Evolutionary conservation across 2,113 vertebrate genomes (phyloP).

Genomic region (Odocoileus virginianus): DNA sequence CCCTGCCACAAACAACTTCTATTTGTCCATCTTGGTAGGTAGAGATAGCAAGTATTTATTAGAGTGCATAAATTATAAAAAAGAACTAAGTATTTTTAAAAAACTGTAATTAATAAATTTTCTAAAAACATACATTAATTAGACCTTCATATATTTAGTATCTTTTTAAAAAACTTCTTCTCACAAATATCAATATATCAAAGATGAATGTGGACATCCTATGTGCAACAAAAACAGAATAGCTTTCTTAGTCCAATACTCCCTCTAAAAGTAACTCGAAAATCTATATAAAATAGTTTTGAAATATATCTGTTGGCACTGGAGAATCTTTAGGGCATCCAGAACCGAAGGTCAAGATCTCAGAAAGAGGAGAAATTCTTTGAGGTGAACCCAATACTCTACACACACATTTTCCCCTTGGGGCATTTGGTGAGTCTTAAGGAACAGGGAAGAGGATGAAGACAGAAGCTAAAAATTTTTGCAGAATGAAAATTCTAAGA

Average conservation of each 20-base stretch:
- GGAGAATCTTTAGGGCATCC: not conserved
- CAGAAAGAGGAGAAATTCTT: not conserved
- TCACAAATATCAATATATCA: not conserved
- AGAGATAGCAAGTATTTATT: not conserved
- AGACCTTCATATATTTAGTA: not conserved
- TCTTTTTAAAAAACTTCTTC: not conserved
- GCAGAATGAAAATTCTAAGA: not conserved
- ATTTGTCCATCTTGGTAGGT: not conserved
- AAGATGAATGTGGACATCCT: not conserved
- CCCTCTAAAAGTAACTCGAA: not conserved
- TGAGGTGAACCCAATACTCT: not conserved
- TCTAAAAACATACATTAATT: not conserved
- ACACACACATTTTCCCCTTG: not conserved
- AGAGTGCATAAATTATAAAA: not conserved
- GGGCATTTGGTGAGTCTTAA: not conserved
- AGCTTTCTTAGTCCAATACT: not conserved
- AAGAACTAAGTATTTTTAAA: not conserved
- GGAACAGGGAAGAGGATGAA: not conserved
- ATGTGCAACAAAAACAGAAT: not conserved
- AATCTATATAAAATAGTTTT: not conserved
- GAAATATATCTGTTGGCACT: not conserved
- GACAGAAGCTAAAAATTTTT: not conserved
- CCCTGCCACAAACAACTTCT: not conserved
- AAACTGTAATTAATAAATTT: not conserved
- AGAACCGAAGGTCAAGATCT: not conserved